phyloP scores from a whole-genome alignment of 2,797 vertebrate species.

The Megalops cyprinoides region DNA sequence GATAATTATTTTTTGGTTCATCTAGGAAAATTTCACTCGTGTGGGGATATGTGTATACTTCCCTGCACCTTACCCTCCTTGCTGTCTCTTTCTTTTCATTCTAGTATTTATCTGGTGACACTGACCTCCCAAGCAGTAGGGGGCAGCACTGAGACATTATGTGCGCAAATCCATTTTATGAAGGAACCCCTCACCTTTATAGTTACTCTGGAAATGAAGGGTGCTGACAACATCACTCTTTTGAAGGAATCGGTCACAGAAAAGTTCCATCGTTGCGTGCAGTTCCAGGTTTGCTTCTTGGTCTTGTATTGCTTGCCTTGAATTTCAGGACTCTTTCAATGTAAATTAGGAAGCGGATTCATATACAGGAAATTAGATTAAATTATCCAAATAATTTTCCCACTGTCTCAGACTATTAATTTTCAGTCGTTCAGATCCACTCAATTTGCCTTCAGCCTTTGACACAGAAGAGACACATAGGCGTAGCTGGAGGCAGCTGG shows the following conservation, averaged over 20 bases:
- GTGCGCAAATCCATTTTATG: not conserved
- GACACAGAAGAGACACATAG: too few relatives aligned
- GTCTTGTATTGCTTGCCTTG: too few relatives aligned
- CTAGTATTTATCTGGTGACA: slow-evolving; percentile 25
- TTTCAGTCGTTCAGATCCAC: too few relatives aligned
- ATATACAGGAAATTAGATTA: too few relatives aligned
- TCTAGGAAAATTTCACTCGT: not conserved
- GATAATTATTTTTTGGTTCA: too few relatives aligned
- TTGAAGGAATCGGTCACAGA: not conserved
- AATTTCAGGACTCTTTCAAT: too few relatives aligned
- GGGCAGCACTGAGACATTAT: slow-evolving; percentile 13
- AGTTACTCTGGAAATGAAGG: slow-evolving; percentile 10
- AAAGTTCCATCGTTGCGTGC: slow-evolving; percentile 12
- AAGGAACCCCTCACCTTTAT: slow-evolving; percentile 5
- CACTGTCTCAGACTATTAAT: too few relatives aligned
- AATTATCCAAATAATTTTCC: too few relatives aligned
- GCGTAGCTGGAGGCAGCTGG: too few relatives aligned
- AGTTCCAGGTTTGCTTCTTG: slow-evolving; percentile 14
- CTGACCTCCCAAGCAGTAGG: slow-evolving; percentile 16
- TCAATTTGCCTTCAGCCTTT: too few relatives aligned
- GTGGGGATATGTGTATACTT: not conserved
- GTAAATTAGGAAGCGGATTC: too few relatives aligned
- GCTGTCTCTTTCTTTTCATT: not conserved
- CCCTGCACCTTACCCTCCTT: not conserved
- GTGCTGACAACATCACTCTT: not conserved